Percentiles rank a stretch among this genome's conserved stretches.
phyloP scores from a whole-genome alignment of 2,113 vertebrate species.

The Aptenodytes patagonicus region DNA sequence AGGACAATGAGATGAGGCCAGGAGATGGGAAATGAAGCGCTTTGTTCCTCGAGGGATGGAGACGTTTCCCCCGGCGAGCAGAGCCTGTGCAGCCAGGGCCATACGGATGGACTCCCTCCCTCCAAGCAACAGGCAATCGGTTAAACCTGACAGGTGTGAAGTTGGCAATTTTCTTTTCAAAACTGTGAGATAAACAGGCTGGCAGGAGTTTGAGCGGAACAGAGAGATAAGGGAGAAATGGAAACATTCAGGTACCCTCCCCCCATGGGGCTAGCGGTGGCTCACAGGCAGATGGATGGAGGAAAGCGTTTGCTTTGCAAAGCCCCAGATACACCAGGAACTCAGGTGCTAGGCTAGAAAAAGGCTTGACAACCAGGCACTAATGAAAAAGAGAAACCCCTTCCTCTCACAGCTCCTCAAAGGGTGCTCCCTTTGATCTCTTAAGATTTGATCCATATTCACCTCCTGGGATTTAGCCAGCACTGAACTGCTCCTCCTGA shows the following conservation, averaged over 20 bases:
- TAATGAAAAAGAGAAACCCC: background rate
- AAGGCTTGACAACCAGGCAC: background rate
- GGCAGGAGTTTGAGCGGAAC: background rate
- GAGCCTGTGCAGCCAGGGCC: background rate
- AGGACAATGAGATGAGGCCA: background rate
- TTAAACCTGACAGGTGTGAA: constrained; percentile 54
- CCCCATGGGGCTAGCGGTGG: background rate
- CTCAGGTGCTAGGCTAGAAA: background rate
- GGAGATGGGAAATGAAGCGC: background rate
- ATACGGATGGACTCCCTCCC: background rate
- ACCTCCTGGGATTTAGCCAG: background rate
- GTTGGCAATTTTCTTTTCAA: constrained; percentile 11
- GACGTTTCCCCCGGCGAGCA: background rate
- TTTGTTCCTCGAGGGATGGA: background rate
- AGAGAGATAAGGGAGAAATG: background rate
- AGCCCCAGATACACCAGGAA: background rate
- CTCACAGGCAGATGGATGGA: background rate
- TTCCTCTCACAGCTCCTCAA: background rate
- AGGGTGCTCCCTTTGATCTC: background rate
- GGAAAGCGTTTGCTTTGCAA: background rate
- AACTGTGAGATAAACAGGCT: constrained; percentile 13
- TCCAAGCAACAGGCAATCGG: constrained; percentile 1
- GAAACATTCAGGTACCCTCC: background rate
- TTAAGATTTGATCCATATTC: background rate
- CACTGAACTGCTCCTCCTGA: background rate